Evolutionary conservation across 2,888 invertebrate species (phyloP), one percentile per base, ranked within the genome.

Genomic region (Philhelius pedissequus): DNA sequence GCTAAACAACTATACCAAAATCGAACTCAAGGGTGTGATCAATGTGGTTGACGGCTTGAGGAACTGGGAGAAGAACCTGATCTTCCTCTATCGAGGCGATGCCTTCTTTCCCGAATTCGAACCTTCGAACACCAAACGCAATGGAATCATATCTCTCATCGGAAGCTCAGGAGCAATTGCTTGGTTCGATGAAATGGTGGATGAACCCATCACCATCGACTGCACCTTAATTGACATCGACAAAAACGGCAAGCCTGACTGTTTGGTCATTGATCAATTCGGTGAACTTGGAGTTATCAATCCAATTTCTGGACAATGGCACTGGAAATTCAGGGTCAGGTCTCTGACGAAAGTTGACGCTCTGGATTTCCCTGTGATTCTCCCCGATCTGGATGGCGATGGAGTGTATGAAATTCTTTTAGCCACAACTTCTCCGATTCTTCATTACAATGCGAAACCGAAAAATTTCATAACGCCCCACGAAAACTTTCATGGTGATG

Each of bases 211-310:
- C 25, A 94, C 94, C 88, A 94, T 96, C 35, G 95, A 96, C 89
- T 97, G 97, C 88, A 93, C 94, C 25, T 91, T 95, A 1, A 92
- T 96, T 68, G 96, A 96, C 91, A 94, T 95, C 0, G 94, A 96
- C 89, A 93, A 92, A 64, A 95, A 96, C 89, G 95, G 94, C 9
- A 93, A 94, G 69, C 93, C 94, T 11, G 96, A 96, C 88, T 97
- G 97, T 87, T 92, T 97, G 70, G 93, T 96, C 5, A 93, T 95
- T 18, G 96, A 96, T 22, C 93, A 94, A 35, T 94, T 94, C 86
- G 96, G 96, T 0, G 92, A 94, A 74, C 86, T 94, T 81, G 93
- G 93, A 56, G 93, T 93, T 50, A 92, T 95, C 11, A 93, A 94
- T 88, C 93, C 94, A 5, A 91, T 93, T 6, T 93, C 94, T 15